Evolutionary conservation across 2,113 vertebrate genomes (phyloP), one percentile per base, ranked within the genome.

Genomic region (Cervus canadensis): DNA sequence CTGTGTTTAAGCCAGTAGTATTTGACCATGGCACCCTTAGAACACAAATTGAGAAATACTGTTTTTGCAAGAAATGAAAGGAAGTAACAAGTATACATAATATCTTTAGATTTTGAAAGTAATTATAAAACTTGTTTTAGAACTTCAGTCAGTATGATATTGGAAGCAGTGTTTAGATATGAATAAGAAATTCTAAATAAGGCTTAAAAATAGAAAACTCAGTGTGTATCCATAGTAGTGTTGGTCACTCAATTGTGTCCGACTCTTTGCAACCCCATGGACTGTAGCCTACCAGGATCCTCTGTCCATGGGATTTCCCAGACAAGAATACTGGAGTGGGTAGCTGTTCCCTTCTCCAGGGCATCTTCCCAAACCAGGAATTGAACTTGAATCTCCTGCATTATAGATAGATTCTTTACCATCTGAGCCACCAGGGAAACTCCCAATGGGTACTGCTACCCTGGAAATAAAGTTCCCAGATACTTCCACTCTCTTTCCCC

Each of bases 71-170:
- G 60, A 60, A 94, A 85, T 26, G 43, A 79, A 93, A 93, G 11
- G 36, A 43, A 86, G 6, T 54, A 74, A 71, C 23, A 71, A 71
- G 12, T 28, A 23, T 79, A 19, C 1, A 1, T 82, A 67, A 57
- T 48, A 94, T 19, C 59, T 62, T 62, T 71, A 76, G 30, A 90
- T 76, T 78, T 64, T 86, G 10, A 93, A 89, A 91, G 16, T 6
- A 21, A 52, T 76, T 92, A 23, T 54, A 54, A 95, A 94, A 43
- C 88, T 33, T 87, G 23, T 90, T 95, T 96, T 64, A 95, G 57
- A 90, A 86, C 4, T 52, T 81, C 21, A 76, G 7, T 90, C 54
- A 89, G 56, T 83, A 2, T 82, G 10, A 8, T 5, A 62, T 36
- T 95, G 13, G 74, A 11, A 10, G 2, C n/a, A 57, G 52, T 76